Evolutionary conservation across 1,140 invertebrate genomes (phyloP), one percentile per base, ranked within the genome.

Genomic region (Zaprionus lachaisei): DNA sequence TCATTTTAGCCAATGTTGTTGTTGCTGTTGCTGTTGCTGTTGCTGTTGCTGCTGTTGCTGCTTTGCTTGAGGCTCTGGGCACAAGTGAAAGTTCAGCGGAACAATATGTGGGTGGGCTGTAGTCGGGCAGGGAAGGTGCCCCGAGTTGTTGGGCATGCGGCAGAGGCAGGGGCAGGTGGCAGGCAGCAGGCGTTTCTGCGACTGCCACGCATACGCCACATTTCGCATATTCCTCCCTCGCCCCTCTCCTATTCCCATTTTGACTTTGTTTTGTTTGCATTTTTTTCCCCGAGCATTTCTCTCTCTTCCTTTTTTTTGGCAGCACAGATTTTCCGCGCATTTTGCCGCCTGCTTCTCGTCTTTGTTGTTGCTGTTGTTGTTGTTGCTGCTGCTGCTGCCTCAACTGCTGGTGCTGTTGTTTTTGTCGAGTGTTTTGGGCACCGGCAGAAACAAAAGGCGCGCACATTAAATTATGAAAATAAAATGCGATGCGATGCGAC

Each of bases 391-490:
- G 57, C 68, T 51, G 82, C 26, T 7, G 26, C 26, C 26, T 28
- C 26, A 49, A 26, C 17, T 60, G 47, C 17, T 44, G 38, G 9
- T 62, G 55, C 28, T 67, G 72, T 61, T 77, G 37, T 62, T 60
- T 61, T 72, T 55, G 83, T 76, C 70, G 84, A 87, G 83, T 87
- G 83, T 87, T 87, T 86, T 80, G 83, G 77, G 83, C 83, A 86
- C 63, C 78, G 69, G 77, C 80, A 75, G 77, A 83, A 89, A 87
- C 84, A 87, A 87, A 87, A 89, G 83, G 78, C 81, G 68, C 73
- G 54, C 80, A 87, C 83, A 89, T 87, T 89, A 87, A 87, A 89
- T 87, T 87, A 87, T 87, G 81, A 87, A 87, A 83, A 83, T 75
- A 87, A 89, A 83, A 89, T 72, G 61, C 60, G 67, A 81, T 61